Conservation (phyloP, 2,888 invertebrate species). For the Dione juno region DNA sequence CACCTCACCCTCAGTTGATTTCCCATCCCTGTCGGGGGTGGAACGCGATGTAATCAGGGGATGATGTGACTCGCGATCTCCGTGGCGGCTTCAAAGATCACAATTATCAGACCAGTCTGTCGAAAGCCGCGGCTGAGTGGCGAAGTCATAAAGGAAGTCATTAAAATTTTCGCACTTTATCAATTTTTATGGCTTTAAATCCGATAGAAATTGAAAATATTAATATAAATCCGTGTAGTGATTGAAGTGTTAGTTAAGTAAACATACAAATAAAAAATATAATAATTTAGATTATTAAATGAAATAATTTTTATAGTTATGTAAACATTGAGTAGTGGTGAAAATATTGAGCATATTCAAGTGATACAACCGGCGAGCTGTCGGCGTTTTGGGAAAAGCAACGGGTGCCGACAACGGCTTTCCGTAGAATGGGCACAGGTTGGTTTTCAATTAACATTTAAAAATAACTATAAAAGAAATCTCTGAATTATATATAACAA, state of each 20-base stretch:
- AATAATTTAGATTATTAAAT: neutral
- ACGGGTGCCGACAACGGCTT: constrained; percentile 82
- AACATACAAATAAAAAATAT: neutral
- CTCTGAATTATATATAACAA: too few species aligned
- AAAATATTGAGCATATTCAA: constrained; percentile 46
- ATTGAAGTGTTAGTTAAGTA: neutral
- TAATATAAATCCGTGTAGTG: neutral
- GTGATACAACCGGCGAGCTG: constrained; percentile 66
- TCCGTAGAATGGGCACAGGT: constrained; percentile 91
- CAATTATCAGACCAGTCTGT: constrained; percentile 83
- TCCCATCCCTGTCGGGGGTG: constrained; percentile 73
- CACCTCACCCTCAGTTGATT: constrained; percentile 45
- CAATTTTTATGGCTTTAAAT: constrained; percentile 49
- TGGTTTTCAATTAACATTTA: constrained; percentile 51
- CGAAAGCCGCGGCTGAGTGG: constrained; percentile 78
- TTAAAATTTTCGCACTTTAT: constrained; percentile 40
- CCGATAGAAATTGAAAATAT: neutral
- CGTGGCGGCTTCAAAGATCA: constrained; percentile 82
- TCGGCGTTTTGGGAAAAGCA: constrained; percentile 85
- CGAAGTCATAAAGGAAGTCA: constrained; percentile 76
- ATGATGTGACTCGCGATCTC: constrained; percentile 84
- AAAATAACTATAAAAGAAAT: neutral
- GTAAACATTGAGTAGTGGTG: constrained; percentile 47
- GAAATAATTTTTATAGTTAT: constrained; percentile 16
- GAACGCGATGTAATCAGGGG: constrained; percentile 83